Evolutionary conservation across 2,797 vertebrate genomes (phyloP).

Genomic region (Hydrophis major): DNA sequence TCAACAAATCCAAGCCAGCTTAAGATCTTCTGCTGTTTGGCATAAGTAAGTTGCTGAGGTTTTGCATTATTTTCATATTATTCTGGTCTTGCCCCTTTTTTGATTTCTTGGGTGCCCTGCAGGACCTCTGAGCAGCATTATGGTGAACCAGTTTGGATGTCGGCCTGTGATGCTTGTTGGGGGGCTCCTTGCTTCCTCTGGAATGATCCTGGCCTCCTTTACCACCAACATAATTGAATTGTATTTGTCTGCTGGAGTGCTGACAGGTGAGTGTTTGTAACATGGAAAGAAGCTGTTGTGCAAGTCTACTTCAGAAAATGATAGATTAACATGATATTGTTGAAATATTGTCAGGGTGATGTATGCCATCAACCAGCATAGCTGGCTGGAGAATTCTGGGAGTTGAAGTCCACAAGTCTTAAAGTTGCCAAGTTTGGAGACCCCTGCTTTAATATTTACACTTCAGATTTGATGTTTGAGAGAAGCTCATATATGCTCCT

Average conservation of each 20-base stretch:
- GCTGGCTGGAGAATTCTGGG: too few species aligned
- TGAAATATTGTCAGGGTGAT: background rate
- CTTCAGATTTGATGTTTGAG: background rate
- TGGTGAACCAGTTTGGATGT: constrained; percentile 80
- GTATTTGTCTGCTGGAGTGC: constrained; percentile 77
- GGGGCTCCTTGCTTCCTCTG: constrained; percentile 76
- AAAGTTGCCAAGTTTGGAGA: too few species aligned
- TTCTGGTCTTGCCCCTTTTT: constrained; percentile 4
- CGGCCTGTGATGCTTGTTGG: constrained; percentile 79
- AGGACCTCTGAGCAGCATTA: constrained; percentile 80
- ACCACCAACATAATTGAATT: constrained; percentile 77
- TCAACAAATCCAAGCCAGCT: background rate
- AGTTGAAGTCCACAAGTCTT: too few species aligned
- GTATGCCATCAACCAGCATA: background rate
- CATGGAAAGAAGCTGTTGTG: background rate
- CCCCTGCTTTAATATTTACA: background rate
- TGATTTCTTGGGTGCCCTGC: constrained; percentile 37
- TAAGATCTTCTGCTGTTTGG: background rate
- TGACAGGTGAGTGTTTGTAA: constrained; percentile 72
- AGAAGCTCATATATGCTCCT: background rate
- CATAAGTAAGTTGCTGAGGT: background rate
- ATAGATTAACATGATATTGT: background rate
- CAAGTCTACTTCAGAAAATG: background rate
- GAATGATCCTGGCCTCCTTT: constrained; percentile 80
- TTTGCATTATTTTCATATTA: background rate